Base-by-base conservation (phyloP, 2,113 vertebrate genomes). In the Menura novaehollandiae region DNA sequence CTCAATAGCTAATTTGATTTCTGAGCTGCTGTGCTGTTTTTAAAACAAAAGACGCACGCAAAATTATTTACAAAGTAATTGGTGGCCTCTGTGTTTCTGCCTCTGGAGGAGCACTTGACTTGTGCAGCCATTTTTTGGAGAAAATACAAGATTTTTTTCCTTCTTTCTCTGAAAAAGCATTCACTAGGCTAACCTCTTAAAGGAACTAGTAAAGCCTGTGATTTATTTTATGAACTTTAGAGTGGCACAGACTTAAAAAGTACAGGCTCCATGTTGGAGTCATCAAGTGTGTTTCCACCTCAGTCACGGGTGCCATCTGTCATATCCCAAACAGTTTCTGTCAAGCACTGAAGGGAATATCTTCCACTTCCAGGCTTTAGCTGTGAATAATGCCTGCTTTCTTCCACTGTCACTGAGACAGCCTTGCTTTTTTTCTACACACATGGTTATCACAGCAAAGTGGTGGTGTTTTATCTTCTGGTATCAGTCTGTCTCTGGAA, bases 111-210 rank as follows among this genome's bases (percentile, higher is more conserved):
- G 24, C 28, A 32, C 58, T 66, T 1, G 4, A 22, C 35, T 55
- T 35, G 30, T 6, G 5, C 15, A 28, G 71, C 5, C 2, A 0
- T 23, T 88, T 69, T 30, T 59, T 5, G 0, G 15, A 76, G 43
- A 60, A 33, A 55, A n/a, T 32, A 28, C 3, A 11, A 21, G 35
- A 10, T 32, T 52, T 66, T 88, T 60, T 33, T 16, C 2, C 2
- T 39, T 11, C 27, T 23, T 84, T 56, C 30, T 69, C 27, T 69
- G 60, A 28, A 69, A 47, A 56, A 44, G 19, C 35, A 12, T 73
- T 76, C 11, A 30, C 15, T 56, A 9, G 37, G 7, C 13, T 47
- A 39, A 44, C 15, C 14, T 69, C 33, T 22, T 30, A 10, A 64
- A 89, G 62, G 21, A 83, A 3, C 39, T 17, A 21, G 32, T 22